Conservation (phyloP, 2,888 invertebrate genomes). For the Agelastica alni region DNA sequence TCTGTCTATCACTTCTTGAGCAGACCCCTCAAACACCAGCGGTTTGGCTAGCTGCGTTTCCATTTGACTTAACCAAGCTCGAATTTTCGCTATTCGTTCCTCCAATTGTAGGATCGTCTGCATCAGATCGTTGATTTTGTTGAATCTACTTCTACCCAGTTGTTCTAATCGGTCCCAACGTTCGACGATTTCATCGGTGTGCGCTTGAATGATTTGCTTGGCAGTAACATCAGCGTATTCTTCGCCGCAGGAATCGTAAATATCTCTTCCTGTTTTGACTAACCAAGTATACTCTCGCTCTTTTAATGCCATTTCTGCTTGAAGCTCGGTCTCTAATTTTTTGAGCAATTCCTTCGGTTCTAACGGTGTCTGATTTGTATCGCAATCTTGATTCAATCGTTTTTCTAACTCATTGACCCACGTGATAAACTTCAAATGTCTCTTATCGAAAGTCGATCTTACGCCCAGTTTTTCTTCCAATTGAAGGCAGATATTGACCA, state of each 20-base stretch:
- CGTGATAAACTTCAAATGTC: slow-evolving; percentile 66
- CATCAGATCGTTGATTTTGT: slow-evolving; percentile 73
- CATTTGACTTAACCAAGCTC: slow-evolving; percentile 72
- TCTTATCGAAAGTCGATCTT: slow-evolving; percentile 70
- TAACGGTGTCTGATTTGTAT: slow-evolving; percentile 53
- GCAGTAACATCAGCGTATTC: slow-evolving; percentile 66
- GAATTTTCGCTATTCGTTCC: slow-evolving; percentile 71
- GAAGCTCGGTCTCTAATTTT: slow-evolving; percentile 73
- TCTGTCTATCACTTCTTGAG: slow-evolving; percentile 68
- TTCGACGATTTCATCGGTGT: slow-evolving; percentile 65
- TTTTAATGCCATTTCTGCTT: slow-evolving; percentile 75
- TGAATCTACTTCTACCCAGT: slow-evolving; percentile 68
- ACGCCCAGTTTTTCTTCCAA: slow-evolving; percentile 76
- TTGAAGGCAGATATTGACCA: slow-evolving; percentile 71
- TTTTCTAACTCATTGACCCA: slow-evolving; percentile 75
- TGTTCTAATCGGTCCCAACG: slow-evolving; percentile 77
- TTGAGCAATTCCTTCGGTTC: slow-evolving; percentile 76
- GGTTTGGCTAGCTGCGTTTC: slow-evolving; percentile 72
- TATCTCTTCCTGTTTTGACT: slow-evolving; percentile 66
- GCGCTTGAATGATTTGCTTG: slow-evolving; percentile 61
- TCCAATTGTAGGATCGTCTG: slow-evolving; percentile 73
- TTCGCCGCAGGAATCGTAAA: slow-evolving; percentile 67
- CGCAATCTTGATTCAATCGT: slow-evolving; percentile 63
- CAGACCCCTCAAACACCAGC: slow-evolving; percentile 68
- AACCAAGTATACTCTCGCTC: slow-evolving; percentile 82